These are phyloP conservation scores for Drosophila austrosaltans DNA, from an alignment of 2,888 invertebrate species.

Conservation along the genomic window DNA sequence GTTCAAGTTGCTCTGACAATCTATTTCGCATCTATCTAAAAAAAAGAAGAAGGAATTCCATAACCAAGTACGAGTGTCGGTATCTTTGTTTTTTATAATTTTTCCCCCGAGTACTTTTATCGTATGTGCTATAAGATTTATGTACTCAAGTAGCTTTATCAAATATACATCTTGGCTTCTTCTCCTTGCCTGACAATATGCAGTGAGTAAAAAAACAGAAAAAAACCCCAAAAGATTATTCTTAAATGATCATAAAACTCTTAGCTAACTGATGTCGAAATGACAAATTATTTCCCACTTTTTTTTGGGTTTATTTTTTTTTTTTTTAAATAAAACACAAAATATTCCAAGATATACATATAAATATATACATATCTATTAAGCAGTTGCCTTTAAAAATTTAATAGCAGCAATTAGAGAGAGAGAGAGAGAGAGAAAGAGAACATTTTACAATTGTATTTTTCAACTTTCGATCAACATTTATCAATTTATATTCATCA, in stretches of 20 bases:
- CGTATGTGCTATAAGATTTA: conserved; percentile 66
- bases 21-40: background rate
- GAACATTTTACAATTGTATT: conserved; percentile 44
- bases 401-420: background rate
- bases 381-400: conserved; percentile 9
- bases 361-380: background rate
- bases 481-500: conserved; percentile 32
- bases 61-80: conserved; percentile 20
- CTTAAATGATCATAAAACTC: conserved; percentile 29
- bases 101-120: conserved; percentile 43
- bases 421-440: background rate
- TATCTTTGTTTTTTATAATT: background rate
- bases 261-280: conserved; percentile 40
- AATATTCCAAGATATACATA: background rate
- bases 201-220: conserved; percentile 53
- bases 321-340: background rate
- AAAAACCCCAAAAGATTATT: background rate
- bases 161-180: conserved; percentile 46
- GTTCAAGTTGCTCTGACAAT: no score
- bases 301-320: no score
- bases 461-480: conserved; percentile 14
- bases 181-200: conserved; percentile 50
- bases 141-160: conserved; percentile 51
- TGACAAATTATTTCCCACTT: conserved; percentile 22
- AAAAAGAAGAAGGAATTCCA: no score